Percentiles rank a stretch among this genome's conserved stretches.
phyloP scores from a whole-genome alignment of 1,140 invertebrate species.

The Anadara kagoshimensis region DNA sequence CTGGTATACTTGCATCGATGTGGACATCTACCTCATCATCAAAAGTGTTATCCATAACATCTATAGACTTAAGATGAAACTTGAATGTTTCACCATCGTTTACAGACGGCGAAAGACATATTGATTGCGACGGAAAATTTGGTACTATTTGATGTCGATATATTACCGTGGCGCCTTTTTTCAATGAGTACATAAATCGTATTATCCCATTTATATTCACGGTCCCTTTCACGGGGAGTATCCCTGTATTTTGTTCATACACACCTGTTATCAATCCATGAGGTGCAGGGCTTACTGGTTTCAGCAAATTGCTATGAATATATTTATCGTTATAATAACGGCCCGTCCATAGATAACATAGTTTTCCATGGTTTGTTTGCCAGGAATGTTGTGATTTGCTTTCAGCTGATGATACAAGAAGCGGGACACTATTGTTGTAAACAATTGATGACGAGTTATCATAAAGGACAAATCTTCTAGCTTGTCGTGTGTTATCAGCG shows the following conservation, averaged over 20 bases:
- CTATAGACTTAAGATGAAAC: slow-evolving; percentile 34
- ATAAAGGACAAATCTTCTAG: slow-evolving; percentile 46
- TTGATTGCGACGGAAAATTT: slow-evolving; percentile 25
- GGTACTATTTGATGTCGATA: neutral
- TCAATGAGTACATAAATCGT: slow-evolving; percentile 13
- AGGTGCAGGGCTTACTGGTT: slow-evolving; percentile 5
- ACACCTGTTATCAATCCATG: slow-evolving; percentile 12
- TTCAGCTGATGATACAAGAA: slow-evolving; percentile 28
- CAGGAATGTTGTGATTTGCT: slow-evolving; percentile 27
- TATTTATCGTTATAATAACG: slow-evolving; percentile 39
- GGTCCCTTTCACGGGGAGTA: slow-evolving; percentile 32
- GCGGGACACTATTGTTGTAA: neutral
- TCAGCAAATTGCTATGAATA: slow-evolving; percentile 24
- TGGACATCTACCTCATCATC: slow-evolving; percentile 36
- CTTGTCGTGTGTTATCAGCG: slow-evolving; percentile 41
- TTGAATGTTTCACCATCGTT: slow-evolving; percentile 48
- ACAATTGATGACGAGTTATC: slow-evolving; percentile 45
- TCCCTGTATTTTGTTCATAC: slow-evolving; percentile 34
- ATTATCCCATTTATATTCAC: slow-evolving; percentile 31
- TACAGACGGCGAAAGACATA: slow-evolving; percentile 21
- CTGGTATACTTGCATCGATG: slow-evolving; percentile 44
- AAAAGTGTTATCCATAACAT: slow-evolving; percentile 41
- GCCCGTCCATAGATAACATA: slow-evolving; percentile 42
- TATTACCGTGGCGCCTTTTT: neutral
- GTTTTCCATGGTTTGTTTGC: slow-evolving; percentile 38